phyloP scores from a whole-genome alignment of 2,888 invertebrate genomes.

The Lumbricus terrestris region DNA sequence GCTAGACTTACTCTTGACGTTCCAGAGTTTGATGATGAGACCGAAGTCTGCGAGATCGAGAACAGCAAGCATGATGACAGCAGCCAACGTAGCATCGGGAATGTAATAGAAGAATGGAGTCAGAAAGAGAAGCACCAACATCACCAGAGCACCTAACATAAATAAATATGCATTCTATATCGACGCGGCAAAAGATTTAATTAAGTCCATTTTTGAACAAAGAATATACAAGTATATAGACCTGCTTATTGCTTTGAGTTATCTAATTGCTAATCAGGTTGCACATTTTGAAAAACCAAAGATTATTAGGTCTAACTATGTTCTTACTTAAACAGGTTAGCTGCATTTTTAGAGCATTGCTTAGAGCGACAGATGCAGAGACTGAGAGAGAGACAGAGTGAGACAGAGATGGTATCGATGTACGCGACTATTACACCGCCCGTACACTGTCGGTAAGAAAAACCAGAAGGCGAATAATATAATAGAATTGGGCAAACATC shows the following conservation, averaged over 20 bases:
- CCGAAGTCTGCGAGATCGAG: not conserved
- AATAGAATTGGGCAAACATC: no score
- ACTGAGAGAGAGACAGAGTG: no score
- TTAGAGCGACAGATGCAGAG: no score
- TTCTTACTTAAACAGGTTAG: not conserved
- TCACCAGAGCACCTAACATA: not conserved
- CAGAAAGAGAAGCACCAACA: not conserved
- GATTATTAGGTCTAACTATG: not conserved
- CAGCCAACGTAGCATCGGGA: not conserved
- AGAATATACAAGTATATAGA: no score
- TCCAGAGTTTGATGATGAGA: not conserved
- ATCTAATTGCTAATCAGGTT: not conserved
- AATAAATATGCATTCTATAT: not conserved
- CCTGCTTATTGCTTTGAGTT: no score
- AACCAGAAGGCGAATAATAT: no score
- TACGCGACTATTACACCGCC: no score
- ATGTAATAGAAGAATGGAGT: not conserved
- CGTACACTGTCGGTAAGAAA: no score
- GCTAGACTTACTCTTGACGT: slow-evolving; percentile 5
- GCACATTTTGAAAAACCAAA: not conserved
- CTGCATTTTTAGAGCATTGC: no score
- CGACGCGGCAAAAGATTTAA: not conserved
- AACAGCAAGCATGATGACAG: not conserved
- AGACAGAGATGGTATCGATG: no score
- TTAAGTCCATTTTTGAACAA: no score